Evolutionary conservation across 1,140 invertebrate genomes (phyloP).

Genomic region (Drosophila ambigua): DNA sequence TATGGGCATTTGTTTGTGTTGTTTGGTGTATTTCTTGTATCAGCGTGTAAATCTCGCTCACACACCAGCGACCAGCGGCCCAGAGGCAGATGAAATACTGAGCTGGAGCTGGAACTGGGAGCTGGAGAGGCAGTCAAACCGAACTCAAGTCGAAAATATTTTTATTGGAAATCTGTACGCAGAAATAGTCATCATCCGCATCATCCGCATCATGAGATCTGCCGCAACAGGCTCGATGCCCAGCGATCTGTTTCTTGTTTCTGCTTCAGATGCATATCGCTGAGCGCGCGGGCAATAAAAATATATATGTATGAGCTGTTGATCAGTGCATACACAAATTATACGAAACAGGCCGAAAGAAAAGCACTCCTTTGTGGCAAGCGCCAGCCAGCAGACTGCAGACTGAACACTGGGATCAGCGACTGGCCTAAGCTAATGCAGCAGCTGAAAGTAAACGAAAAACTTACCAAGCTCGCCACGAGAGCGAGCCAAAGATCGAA

Average conservation of each 20-base stretch:
- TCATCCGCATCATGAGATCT: constrained; percentile 25
- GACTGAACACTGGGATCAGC: too few species aligned
- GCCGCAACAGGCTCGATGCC: constrained; percentile 6
- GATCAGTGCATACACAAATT: constrained; percentile 80
- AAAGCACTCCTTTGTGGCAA: constrained; percentile 13
- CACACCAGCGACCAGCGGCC: constrained; percentile 29
- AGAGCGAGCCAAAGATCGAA: too few species aligned
- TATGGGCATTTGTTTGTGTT: constrained; percentile 25
- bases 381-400: too few species aligned
- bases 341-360: constrained; percentile 55
- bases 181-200: constrained; percentile 73
- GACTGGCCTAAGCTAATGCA: too few species aligned
- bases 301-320: constrained; percentile 81
- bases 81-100: constrained; percentile 57
- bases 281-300: constrained; percentile 72
- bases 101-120: constrained; percentile 14
- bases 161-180: constrained; percentile 81
- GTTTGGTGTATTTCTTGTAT: constrained; percentile 70
- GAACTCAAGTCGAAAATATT: constrained; percentile 52
- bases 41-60: constrained; percentile 78
- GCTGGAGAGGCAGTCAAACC: constrained; percentile 13
- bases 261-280: constrained; percentile 75
- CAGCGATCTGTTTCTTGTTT: constrained; percentile 51
- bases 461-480: too few species aligned
- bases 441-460: too few species aligned